Conservation (phyloP, 2,113 vertebrate genomes). For the Phocoena phocoena region DNA sequence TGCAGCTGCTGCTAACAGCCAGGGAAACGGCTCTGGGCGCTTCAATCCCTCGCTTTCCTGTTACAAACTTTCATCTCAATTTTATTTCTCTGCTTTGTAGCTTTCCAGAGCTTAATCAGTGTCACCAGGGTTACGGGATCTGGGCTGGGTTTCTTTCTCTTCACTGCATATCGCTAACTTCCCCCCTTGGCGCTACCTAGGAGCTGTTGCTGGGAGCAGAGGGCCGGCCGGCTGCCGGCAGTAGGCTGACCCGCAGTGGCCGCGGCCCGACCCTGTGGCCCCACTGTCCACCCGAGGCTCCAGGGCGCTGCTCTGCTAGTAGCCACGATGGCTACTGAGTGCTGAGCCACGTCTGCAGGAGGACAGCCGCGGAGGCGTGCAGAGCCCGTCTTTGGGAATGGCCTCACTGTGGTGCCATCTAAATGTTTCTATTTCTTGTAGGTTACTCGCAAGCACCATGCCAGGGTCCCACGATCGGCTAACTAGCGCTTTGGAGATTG, state of each 20-base stretch:
- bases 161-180: accelerated
- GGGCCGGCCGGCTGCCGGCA: accelerated
- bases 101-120: neutral
- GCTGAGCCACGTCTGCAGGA: neutral
- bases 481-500: neutral
- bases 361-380: neutral
- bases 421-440: accelerated
- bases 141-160: neutral
- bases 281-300: accelerated
- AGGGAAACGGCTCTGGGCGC: neutral
- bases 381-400: neutral
- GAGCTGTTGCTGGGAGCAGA: neutral
- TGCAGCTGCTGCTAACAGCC: neutral
- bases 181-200: accelerated
- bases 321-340: neutral
- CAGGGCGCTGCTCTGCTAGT: accelerated
- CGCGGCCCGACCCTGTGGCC: accelerated
- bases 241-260: neutral
- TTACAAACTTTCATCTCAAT: neutral
- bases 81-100: neutral
- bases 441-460: neutral
- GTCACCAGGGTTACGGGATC: neutral
- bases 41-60: neutral
- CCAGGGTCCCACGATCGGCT: too few relatives aligned
- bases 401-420: neutral